phyloP scores from a whole-genome alignment of 2,113 vertebrate species.

The Cheirogaleus medius region DNA sequence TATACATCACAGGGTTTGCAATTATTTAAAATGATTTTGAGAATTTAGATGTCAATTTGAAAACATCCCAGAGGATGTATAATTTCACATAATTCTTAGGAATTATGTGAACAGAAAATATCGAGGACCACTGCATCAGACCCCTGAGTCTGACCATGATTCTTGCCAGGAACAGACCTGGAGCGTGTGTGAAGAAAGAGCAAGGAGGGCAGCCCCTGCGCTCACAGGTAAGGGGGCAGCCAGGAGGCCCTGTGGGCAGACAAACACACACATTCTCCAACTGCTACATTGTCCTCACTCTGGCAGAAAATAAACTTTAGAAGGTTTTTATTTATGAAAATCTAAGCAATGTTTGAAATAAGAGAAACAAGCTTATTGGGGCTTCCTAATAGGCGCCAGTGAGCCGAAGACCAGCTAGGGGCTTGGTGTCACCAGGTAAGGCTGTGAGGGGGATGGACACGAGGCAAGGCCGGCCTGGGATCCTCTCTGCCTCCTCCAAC shows the following conservation, averaged over 20 bases:
- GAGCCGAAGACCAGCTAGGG: not conserved
- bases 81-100: not conserved
- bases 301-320: not conserved
- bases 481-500: not conserved
- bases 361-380: not conserved
- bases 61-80: not conserved
- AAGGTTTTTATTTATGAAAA: not conserved
- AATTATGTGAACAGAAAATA: not conserved
- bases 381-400: not conserved
- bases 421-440: not conserved
- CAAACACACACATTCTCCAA: not conserved
- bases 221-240: not conserved
- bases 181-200: not conserved
- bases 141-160: not conserved
- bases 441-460: not conserved
- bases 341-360: not conserved
- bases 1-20: not conserved
- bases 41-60: not conserved
- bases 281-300: not conserved
- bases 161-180: not conserved
- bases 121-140: not conserved
- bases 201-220: too few species aligned
- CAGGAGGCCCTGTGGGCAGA: not conserved
- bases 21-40: not conserved
- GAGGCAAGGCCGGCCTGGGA: accelerated